Evolutionary conservation across 2,797 vertebrate species (phyloP).

Genomic region (Zenarchopterus dispar): DNA sequence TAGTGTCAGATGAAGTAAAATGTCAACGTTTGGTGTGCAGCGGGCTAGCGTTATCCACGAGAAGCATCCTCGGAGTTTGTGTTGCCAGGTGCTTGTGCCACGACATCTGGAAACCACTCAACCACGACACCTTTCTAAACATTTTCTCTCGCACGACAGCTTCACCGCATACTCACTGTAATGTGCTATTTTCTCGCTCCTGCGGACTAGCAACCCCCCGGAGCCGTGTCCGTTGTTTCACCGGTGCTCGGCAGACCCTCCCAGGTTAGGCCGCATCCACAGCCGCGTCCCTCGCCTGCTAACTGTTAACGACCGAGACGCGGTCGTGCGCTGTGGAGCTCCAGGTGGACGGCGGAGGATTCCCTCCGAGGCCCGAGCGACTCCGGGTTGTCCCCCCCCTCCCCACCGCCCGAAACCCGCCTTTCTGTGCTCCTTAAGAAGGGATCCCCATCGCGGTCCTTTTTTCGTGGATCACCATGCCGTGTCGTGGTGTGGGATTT

Average conservation of each 20-base stretch:
- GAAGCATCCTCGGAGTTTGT: constrained; percentile 59
- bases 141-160: background rate
- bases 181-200: constrained; percentile 47
- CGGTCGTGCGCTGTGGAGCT: constrained; percentile 33
- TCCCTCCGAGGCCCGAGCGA: constrained; percentile 76
- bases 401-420: constrained; percentile 72
- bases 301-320: constrained; percentile 30
- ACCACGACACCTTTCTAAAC: background rate
- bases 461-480: constrained; percentile 62
- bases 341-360: constrained; percentile 63
- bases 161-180: constrained; percentile 67
- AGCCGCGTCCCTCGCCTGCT: constrained; percentile 78
- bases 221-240: constrained; percentile 71
- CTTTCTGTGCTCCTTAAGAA: constrained; percentile 69
- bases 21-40: background rate
- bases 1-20: too few species aligned
- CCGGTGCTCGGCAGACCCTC: constrained; percentile 78
- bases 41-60: constrained; percentile 61
- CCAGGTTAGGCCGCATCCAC: constrained; percentile 81
- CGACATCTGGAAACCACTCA: constrained; percentile 14
- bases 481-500: constrained; percentile 53
- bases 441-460: constrained; percentile 73
- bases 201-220: constrained; percentile 54
- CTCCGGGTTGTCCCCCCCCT: too few species aligned
- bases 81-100: constrained; percentile 55